Percentiles rank a stretch among this genome's conserved stretches.
Conservation (phyloP, 2,113 vertebrate species). For the Bungarus multicinctus region DNA sequence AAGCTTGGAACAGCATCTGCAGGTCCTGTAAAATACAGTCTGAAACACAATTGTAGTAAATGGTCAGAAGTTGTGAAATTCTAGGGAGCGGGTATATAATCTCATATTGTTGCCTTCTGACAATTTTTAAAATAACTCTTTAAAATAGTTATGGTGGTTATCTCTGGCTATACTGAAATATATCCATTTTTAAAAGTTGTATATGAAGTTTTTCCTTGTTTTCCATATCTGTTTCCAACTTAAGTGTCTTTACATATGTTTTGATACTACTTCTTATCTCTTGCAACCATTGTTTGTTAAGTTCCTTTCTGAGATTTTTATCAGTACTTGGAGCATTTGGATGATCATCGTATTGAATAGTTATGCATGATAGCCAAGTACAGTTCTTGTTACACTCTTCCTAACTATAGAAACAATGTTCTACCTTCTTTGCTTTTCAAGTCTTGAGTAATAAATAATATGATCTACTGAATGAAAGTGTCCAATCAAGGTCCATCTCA, state of each 20-base stretch:
- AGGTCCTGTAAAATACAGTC: not conserved
- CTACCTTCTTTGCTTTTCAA: not conserved
- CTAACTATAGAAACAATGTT: not conserved
- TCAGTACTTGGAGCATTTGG: not conserved
- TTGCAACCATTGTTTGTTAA: not conserved
- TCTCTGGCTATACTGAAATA: no score
- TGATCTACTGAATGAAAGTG: not conserved
- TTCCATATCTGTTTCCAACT: not conserved
- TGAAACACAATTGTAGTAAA: not conserved
- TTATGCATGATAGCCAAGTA: not conserved
- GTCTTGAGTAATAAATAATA: not conserved
- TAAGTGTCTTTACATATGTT: not conserved
- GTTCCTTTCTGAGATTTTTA: not conserved
- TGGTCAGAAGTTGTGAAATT: not conserved
- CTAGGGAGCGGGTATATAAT: not conserved
- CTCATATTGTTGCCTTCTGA: not conserved
- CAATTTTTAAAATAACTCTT: not conserved
- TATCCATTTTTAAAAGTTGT: no score
- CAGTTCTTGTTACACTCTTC: not conserved
- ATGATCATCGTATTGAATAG: not conserved
- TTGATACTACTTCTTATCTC: not conserved
- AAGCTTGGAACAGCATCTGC: not conserved
- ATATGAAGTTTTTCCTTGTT: not conserved
- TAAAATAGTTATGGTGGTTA: not conserved
- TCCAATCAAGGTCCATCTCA: not conserved